Percentiles rank a stretch among this genome's conserved stretches.
Evolutionary conservation across 2,797 vertebrate genomes (phyloP).

Genomic region (Gastrophryne carolinensis): DNA sequence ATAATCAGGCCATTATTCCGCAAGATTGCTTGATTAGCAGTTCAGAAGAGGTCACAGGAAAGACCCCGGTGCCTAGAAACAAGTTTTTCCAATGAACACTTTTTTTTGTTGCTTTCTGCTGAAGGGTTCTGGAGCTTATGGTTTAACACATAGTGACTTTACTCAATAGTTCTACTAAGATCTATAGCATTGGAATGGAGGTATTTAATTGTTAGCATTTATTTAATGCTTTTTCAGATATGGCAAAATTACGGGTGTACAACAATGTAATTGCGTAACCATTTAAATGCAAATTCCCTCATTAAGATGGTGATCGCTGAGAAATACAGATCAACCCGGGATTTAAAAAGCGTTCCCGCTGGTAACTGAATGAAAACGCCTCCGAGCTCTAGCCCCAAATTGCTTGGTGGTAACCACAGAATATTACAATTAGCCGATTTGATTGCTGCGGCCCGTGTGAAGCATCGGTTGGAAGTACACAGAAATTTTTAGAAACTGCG

Average conservation of each 20-base stretch:
- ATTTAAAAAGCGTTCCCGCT: neutral
- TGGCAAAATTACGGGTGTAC: neutral
- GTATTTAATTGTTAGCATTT: neutral
- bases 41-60: slow-evolving; percentile 67
- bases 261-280: neutral
- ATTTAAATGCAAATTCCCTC: slow-evolving; percentile 29
- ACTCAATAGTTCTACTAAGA: too few relatives aligned
- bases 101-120: neutral
- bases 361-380: neutral
- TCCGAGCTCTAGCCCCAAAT: neutral
- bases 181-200: neutral
- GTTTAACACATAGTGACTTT: too few relatives aligned
- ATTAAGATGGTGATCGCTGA: slow-evolving; percentile 28
- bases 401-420: neutral
- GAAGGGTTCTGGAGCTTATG: too few relatives aligned
- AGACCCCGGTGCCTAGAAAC: slow-evolving; percentile 29
- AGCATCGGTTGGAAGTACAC: neutral
- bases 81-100: neutral
- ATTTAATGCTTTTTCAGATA: neutral
- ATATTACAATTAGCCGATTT: neutral
- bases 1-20: slow-evolving; percentile 73
- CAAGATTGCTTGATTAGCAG: slow-evolving; percentile 75
- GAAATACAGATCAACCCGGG: neutral
- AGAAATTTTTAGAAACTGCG: neutral
- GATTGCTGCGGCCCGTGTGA: neutral